These are phyloP conservation scores for Eumerus sabulonum DNA, from an alignment of 2,888 invertebrate genomes.

Conservation along the genomic window DNA sequence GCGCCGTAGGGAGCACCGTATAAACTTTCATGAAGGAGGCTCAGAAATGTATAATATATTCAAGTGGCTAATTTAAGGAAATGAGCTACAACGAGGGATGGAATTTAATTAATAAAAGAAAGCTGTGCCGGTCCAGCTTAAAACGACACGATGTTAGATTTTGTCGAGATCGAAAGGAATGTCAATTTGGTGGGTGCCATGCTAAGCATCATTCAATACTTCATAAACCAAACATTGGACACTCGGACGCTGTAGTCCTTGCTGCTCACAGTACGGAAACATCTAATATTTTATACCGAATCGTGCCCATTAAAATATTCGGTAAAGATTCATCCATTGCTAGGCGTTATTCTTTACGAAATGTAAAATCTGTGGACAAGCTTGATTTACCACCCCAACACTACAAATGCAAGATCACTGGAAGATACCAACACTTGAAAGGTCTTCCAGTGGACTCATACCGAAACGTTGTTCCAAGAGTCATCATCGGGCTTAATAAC, in stretches of 20 bases:
- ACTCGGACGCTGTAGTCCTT: background rate
- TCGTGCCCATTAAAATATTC: background rate
- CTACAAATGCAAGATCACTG: background rate
- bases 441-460: background rate
- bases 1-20: background rate
- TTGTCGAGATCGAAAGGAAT: background rate
- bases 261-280: background rate
- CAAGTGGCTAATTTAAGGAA: too few species aligned
- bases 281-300: background rate
- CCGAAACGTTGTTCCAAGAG: constrained; percentile 13
- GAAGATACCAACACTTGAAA: background rate
- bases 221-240: background rate
- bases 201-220: background rate
- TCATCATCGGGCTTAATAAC: constrained; percentile 28
- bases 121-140: background rate
- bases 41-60: too few species aligned
- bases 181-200: background rate
- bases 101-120: background rate
- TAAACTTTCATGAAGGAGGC: background rate
- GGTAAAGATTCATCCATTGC: background rate
- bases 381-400: background rate
- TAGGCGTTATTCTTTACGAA: background rate
- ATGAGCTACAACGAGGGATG: background rate
- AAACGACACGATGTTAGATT: background rate
- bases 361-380: background rate